Evolutionary conservation across 2,113 vertebrate species (phyloP), one percentile per base, ranked within the genome.

Genomic region (Amphilophus citrinellus): DNA sequence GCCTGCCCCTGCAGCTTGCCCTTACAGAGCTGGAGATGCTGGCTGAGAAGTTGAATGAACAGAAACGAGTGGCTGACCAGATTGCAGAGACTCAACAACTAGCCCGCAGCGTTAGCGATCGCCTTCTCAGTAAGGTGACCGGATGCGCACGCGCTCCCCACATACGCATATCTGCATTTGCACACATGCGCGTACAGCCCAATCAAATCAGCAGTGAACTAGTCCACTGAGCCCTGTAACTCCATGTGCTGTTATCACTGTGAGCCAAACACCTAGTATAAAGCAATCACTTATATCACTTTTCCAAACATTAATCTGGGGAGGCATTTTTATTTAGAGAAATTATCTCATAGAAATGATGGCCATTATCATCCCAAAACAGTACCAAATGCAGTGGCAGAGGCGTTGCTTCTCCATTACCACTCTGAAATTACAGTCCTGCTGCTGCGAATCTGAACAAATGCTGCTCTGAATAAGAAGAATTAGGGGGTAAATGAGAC

Each of bases 21-120:
- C 97, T 99, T 42, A 99, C 98, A 0, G 98, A 99, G 94, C 96
- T 99, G 94, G 98, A 99, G 94, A 97, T 96, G 0, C 91, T 99
- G 94, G 98, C 98, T 0, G 98, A 98, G 96, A 98, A 97, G 83
- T 96, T 99, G 82, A 99, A 99, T 0, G 98, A 99, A 84, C 98
- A 99, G 96, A 99, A 99, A 75, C 97, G 98, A 3, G 88, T 98
- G 76, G 98, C 97, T 0, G 98, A 99, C 94, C 98, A 99, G 95
- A 93, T 98, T n/a, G 96, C 97, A 0, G 98, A 99, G 88, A 98
- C 98, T 82, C 98, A 98, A 79, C 98, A 98, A 91, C 96, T 99
- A n/a, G 97, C 97, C 84, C 97, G 96, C 93, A 98, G 97, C 8
- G 94, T 98, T 88, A 96, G 97, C 0, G 98, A 99, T 91, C 97